Conservation (phyloP, 2,113 vertebrate species). For the Bubalus kerabau region DNA sequence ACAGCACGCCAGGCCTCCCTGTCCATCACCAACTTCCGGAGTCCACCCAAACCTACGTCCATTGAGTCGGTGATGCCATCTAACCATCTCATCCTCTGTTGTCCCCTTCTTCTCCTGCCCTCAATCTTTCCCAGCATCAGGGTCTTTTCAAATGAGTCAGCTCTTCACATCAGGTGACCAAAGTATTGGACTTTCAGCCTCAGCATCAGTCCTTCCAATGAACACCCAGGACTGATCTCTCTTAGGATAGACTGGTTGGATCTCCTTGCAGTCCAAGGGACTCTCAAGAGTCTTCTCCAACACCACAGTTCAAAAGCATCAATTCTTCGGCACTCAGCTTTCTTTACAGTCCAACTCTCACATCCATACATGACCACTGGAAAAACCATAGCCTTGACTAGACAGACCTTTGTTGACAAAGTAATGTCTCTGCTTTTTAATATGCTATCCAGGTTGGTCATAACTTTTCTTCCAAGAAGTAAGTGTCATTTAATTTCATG, state of each 20-base stretch:
- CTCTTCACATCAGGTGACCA: fast-evolving
- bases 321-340: fast-evolving
- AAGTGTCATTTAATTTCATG: neutral
- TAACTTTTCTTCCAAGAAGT: neutral
- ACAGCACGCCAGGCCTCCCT: neutral
- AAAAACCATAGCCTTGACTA: neutral
- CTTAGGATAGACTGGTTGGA: neutral
- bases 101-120: neutral
- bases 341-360: neutral
- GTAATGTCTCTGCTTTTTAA: neutral
- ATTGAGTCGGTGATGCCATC: neutral
- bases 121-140: neutral
- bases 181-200: neutral
- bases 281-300: neutral
- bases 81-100: neutral
- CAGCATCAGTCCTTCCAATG: neutral
- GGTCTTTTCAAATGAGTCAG: neutral
- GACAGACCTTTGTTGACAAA: neutral
- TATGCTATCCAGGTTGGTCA: neutral
- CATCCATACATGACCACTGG: neutral
- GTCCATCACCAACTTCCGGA: neutral
- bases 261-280: neutral
- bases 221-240: neutral
- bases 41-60: neutral
- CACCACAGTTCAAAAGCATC: neutral